Conservation (phyloP, 2,113 vertebrate species). For the Panurus biarmicus region DNA sequence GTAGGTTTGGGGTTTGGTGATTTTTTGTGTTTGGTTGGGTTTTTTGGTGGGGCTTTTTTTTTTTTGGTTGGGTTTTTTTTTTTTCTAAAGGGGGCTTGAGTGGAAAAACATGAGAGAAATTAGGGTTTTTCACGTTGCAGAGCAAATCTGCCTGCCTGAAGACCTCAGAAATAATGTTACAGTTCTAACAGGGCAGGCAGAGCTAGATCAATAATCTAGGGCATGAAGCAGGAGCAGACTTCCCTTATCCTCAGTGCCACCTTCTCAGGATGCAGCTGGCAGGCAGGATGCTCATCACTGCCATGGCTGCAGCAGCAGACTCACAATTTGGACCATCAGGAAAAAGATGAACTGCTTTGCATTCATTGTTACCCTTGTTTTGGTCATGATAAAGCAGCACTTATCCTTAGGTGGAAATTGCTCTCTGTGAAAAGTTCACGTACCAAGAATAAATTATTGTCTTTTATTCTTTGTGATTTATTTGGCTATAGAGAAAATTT, state of each 20-base stretch:
- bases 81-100: rapidly evolving
- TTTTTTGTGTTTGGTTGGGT: too few species aligned
- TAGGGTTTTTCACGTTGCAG: background rate
- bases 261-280: background rate
- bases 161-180: background rate
- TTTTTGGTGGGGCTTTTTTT: background rate
- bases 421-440: background rate
- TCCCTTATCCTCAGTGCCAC: background rate
- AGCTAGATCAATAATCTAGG: background rate
- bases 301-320: background rate
- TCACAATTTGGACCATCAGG: background rate
- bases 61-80: background rate
- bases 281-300: background rate
- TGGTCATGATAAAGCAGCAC: background rate
- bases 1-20: background rate
- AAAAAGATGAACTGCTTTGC: background rate
- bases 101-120: background rate
- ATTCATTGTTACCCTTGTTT: background rate
- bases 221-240: rapidly evolving
- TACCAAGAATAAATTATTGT: background rate
- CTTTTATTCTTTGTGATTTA: background rate
- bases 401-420: background rate
- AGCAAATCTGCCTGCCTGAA: background rate
- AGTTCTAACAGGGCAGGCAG: background rate
- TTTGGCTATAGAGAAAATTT: background rate